Evolutionary conservation across 2,113 vertebrate genomes (phyloP), one percentile per base, ranked within the genome.

Genomic region (Callipepla squamata): DNA sequence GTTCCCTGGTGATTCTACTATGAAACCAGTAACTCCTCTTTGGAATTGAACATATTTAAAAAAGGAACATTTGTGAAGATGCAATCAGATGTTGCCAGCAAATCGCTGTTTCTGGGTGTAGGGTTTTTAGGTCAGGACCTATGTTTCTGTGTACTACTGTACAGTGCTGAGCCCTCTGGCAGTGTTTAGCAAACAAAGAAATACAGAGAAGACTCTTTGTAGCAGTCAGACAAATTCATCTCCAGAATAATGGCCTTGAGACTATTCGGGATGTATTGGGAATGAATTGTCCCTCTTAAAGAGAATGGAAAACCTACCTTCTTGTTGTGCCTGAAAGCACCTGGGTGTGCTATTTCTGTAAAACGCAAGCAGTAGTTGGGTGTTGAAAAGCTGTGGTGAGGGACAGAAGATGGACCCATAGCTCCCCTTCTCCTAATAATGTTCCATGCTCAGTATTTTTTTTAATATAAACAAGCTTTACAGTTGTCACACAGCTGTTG

Each of bases 131-230:
- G 80, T 95, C 68, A 63, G 38, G 53, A 66, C 79, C 59, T 89
- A 67, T 57, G 13, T 77, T 74, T 67, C 34, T n/a, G 8, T 63
- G 0, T 45, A 1, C 20, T 45, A 1, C 20, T 50, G 70, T 14
- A 59, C 28, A 2, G 19, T 51, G 47, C 85, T 91, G 80, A 88
- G 94, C 87, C 90, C 82, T 91, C 90, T 91, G 84, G 68, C 92
- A 87, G 78, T 53, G 85, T 66, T 94, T 55, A 69, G 63, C 84
- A 79, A 70, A 80, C 17, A 25, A 68, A 72, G 30, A 59, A 30
- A 5, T 55, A 11, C 3, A 10, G 61, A 8, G 36, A 50, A 28
- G 36, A 66, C 70, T 26, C 61, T 59, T 80, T 17, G 13, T 3
- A 22, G 44, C 47, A 53, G 32, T 26, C 66, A 74, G 50, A 63